Evolutionary conservation across 2,113 vertebrate species (phyloP).

Genomic region (Rissa tridactyla): DNA sequence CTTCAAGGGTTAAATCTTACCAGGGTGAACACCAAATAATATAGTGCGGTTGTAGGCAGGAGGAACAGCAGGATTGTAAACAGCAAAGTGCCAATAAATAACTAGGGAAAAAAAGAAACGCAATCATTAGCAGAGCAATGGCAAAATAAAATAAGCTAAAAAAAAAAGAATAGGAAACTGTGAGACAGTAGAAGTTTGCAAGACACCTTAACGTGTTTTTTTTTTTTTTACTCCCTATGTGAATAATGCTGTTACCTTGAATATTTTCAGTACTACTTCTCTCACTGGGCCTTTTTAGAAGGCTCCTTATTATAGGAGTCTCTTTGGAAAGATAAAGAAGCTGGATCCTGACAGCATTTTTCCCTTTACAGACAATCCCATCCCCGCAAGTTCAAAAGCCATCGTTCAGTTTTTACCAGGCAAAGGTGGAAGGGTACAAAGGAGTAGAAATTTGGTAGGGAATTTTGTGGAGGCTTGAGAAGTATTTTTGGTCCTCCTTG

Average conservation of each 20-base stretch:
- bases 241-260: background rate
- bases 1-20: constrained; percentile 70
- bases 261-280: background rate
- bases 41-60: constrained; percentile 92
- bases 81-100: constrained; percentile 94
- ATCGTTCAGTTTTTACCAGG: background rate
- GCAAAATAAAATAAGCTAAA: background rate
- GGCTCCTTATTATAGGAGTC: background rate
- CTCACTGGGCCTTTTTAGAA: background rate
- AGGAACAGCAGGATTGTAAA: constrained; percentile 95
- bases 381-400: background rate
- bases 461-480: background rate
- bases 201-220: background rate
- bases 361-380: background rate
- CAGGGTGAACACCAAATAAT: constrained; percentile 97
- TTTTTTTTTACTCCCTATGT: background rate
- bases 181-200: background rate
- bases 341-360: background rate
- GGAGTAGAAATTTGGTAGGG: background rate
- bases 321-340: background rate
- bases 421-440: background rate
- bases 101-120: constrained; percentile 71
- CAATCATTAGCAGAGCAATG: background rate
- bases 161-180: background rate
- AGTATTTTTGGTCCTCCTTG: background rate